phyloP scores from a whole-genome alignment of 1,140 invertebrate genomes.

The Hycleus cichorii region DNA sequence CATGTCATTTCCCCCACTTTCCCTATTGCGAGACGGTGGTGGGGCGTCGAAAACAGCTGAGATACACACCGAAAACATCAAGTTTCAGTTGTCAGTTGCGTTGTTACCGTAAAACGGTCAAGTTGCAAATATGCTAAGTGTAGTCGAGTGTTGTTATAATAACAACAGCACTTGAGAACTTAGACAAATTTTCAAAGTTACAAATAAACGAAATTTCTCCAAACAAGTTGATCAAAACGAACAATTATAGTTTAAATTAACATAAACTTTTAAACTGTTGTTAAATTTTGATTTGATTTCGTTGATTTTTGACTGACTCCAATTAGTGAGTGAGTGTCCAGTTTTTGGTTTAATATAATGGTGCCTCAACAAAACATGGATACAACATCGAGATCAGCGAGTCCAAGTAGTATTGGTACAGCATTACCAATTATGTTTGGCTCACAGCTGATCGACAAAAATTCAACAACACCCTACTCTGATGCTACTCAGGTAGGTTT shows the following conservation, averaged over 20 bases:
- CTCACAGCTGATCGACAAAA: constrained; percentile 78
- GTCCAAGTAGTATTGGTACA: constrained; percentile 41
- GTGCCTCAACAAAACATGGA: constrained; percentile 53
- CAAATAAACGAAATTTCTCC: not conserved
- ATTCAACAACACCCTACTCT: constrained; percentile 88
- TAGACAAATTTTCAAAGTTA: constrained; percentile 19
- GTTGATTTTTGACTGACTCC: constrained; percentile 1
- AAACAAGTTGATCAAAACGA: too few relatives aligned
- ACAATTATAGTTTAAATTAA: not conserved
- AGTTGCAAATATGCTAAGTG: constrained; percentile 28
- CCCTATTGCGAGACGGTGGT: constrained; percentile 1
- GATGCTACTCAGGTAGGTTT: constrained; percentile 87
- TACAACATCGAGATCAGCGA: constrained; percentile 40
- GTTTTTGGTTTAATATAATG: constrained; percentile 39
- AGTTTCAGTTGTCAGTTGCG: constrained; percentile 34
- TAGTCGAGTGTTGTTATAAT: constrained; percentile 24
- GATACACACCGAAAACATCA: constrained; percentile 37
- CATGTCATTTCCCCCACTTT: constrained; percentile 21
- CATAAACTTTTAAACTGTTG: not conserved
- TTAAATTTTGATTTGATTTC: constrained; percentile 2
- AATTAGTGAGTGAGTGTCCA: constrained; percentile 13
- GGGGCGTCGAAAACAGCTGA: constrained; percentile 34
- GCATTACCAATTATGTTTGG: constrained; percentile 56
- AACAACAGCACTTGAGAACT: constrained; percentile 31
- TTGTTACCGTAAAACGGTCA: constrained; percentile 23